Conservation (phyloP, 2,113 vertebrate species). For the Pteruthius melanotis region DNA sequence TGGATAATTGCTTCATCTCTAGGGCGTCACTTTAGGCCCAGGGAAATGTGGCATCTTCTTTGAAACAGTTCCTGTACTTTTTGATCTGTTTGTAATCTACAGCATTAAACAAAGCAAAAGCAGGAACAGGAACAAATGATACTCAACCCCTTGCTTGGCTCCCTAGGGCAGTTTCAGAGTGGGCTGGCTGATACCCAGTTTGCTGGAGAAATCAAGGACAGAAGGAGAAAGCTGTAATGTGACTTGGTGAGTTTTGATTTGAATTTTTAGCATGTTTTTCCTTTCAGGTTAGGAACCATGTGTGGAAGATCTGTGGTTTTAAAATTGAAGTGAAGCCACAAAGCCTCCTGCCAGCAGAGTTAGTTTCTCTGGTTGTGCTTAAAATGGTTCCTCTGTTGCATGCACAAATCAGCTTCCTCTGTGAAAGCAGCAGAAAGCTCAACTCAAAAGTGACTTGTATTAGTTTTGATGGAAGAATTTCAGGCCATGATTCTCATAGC, state of each 20-base stretch:
- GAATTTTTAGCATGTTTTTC: background rate
- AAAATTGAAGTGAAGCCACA: background rate
- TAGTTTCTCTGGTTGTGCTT: background rate
- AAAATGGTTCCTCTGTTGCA: constrained; percentile 42
- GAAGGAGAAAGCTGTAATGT: background rate
- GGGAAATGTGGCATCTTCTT: background rate
- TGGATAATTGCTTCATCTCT: background rate
- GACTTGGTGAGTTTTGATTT: background rate
- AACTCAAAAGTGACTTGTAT: background rate
- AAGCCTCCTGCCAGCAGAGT: background rate
- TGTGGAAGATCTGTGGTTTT: background rate
- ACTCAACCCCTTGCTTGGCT: background rate
- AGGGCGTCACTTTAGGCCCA: background rate
- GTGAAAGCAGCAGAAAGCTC: background rate
- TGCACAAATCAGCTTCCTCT: constrained; percentile 36
- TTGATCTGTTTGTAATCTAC: background rate
- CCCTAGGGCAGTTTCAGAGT: background rate
- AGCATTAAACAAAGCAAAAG: background rate
- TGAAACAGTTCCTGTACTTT: background rate
- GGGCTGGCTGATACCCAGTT: background rate
- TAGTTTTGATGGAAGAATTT: background rate
- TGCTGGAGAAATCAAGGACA: background rate
- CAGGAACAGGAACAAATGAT: background rate
- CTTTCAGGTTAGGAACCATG: background rate
- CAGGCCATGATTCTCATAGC: background rate